Evolutionary conservation across 2,797 vertebrate species (phyloP).

Genomic region (Manis crassicaudata): DNA sequence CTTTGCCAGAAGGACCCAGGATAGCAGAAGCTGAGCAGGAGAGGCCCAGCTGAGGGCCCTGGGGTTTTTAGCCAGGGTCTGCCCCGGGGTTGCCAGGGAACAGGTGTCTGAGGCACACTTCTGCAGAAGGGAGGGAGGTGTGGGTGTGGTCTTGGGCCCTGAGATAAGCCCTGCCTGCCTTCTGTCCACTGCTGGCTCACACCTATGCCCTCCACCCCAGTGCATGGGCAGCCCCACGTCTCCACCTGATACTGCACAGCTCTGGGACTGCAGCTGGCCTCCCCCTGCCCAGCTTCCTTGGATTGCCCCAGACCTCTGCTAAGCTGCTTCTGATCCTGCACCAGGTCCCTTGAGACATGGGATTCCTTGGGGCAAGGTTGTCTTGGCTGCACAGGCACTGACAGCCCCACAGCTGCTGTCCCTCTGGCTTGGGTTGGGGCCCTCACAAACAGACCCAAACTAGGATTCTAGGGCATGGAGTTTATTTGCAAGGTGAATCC

Average conservation of each 20-base stretch:
- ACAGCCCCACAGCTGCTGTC: accelerated
- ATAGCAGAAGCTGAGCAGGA: not conserved
- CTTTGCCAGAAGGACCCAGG: too few species aligned
- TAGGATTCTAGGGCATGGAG: not conserved
- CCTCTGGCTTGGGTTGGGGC: not conserved
- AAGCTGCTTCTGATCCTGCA: not conserved
- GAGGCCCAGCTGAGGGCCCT: not conserved
- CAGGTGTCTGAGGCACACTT: not conserved
- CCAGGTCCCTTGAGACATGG: not conserved
- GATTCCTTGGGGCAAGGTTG: not conserved
- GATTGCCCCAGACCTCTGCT: accelerated
- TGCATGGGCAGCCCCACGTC: accelerated
- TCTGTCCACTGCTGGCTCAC: not conserved
- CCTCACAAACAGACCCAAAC: not conserved
- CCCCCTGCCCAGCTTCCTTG: not conserved
- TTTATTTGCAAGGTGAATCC: not conserved
- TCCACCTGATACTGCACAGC: accelerated
- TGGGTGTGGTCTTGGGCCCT: not conserved
- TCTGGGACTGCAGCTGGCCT: not conserved
- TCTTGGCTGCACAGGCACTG: not conserved
- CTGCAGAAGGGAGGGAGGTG: not conserved
- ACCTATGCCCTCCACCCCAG: not conserved
- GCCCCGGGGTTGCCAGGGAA: too few species aligned
- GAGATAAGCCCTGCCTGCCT: not conserved
- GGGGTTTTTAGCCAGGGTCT: not conserved